Base-by-base conservation (phyloP, 2,797 vertebrate species). In the Protonibea diacanthus region DNA sequence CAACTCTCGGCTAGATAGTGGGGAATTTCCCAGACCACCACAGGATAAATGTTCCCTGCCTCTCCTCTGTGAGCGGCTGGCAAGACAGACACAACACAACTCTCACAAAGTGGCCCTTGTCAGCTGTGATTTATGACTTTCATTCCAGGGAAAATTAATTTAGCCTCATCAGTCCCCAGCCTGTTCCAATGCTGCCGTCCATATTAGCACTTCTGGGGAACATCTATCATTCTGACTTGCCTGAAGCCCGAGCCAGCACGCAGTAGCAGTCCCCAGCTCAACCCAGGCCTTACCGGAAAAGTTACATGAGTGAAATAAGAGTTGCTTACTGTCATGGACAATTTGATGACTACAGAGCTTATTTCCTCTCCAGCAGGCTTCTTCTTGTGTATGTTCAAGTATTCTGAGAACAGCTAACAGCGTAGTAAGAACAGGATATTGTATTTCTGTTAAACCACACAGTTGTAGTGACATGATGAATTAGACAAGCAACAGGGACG, bases 81-180 rank as follows among this genome's bases (percentile, higher is more conserved):
- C 89, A 87, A 84, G 83, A 86, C 86, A 90, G 88, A 87, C 89
- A 79, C 90, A 88, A 85, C 84, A 76, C 85, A 88, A 75, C 89
- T 90, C 92, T 84, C 74, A 82, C 90, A 92, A 90, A 93, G 92
- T 92, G 92, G 83, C 82, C 86, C 86, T 72, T 90, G 91, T 93
- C 92, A 88, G 75, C 74, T 72, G 78, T 94, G 93, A 95, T 94
- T 92, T 92, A 94, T 91, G 88, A 89, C 42, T 90, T 93, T 91
- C 91, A 94, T 94, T 93, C 87, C 88, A 83, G 83, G 78, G 86
- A 84, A 94, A 94, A 94, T 94, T 92, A 92, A 93, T 94, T 94
- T 92, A 89, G 87, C 80, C 81, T 90, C 89, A 90, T 94, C 91
- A 89, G 85, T 92, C 90, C 88, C 83, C 80, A 72, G 85, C 86